Percentiles rank a stretch among this genome's conserved stretches.
These are phyloP conservation scores for Eilema griseolum DNA, from an alignment of 2,888 invertebrate genomes.

Conservation along the genomic window DNA sequence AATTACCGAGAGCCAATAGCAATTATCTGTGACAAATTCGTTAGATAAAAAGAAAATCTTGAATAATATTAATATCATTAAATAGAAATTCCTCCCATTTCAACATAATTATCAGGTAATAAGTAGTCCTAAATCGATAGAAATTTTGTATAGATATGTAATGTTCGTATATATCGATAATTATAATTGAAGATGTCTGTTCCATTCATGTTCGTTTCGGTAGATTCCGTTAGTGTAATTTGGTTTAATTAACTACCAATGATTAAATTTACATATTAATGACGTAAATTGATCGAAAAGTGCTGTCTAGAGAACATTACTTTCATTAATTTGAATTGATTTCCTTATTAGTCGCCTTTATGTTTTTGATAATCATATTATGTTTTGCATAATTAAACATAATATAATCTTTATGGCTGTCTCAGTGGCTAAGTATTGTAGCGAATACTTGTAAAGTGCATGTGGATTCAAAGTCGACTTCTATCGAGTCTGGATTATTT, in stretches of 20 bases:
- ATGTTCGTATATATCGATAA: conserved; percentile 32
- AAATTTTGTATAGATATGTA: conserved; percentile 30
- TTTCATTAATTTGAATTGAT: conserved; percentile 12
- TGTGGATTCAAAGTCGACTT: not conserved
- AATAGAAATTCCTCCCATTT: conserved; percentile 43
- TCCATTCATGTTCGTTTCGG: conserved; percentile 32
- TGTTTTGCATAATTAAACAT: conserved; percentile 1
- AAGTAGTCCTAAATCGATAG: conserved; percentile 18
- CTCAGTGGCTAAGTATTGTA: not conserved
- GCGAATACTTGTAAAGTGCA: not conserved
- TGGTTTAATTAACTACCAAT: conserved; percentile 35
- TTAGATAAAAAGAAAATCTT: conserved; percentile 45
- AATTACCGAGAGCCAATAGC: conserved; percentile 25
- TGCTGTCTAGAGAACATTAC: conserved; percentile 4
- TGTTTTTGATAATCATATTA: not conserved
- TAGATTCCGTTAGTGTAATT: conserved; percentile 36
- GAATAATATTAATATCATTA: conserved; percentile 55
- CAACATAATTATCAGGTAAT: conserved; percentile 19
- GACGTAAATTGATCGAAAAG: conserved; percentile 12
- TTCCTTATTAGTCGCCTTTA: conserved; percentile 2
- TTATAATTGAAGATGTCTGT: conserved; percentile 46
- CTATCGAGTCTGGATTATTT: not conserved
- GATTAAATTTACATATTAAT: conserved; percentile 18
- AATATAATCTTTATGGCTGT: not conserved
- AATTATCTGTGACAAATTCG: conserved; percentile 54